Evolutionary conservation across 2,888 invertebrate species (phyloP).

Genomic region (Rhagium mordax): DNA sequence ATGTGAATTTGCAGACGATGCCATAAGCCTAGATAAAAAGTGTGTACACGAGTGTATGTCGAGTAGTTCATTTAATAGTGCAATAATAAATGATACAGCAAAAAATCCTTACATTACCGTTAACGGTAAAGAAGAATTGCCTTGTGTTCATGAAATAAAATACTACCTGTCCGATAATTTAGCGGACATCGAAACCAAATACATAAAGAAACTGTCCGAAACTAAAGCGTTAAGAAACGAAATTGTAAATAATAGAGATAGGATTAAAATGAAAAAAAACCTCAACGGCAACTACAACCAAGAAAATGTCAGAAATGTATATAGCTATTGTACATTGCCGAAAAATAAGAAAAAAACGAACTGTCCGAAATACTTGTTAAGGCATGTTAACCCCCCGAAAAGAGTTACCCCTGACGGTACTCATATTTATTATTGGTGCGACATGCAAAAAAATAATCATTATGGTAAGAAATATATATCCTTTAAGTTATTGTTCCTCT

Average conservation of each 20-base stretch:
- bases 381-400: slow-evolving; percentile 76
- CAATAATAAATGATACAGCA: slow-evolving; percentile 50
- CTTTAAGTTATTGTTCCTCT: not conserved
- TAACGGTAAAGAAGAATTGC: slow-evolving; percentile 82
- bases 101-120: slow-evolving; percentile 75
- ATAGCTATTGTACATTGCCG: slow-evolving; percentile 74
- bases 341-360: slow-evolving; percentile 63
- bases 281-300: slow-evolving; percentile 67
- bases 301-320: slow-evolving; percentile 63
- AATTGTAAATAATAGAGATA: slow-evolving; percentile 34
- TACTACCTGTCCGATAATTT: slow-evolving; percentile 49
- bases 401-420: slow-evolving; percentile 88
- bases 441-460: slow-evolving; percentile 76
- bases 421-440: slow-evolving; percentile 90
- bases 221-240: slow-evolving; percentile 15
- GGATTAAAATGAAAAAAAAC: slow-evolving; percentile 52
- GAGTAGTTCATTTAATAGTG: slow-evolving; percentile 52
- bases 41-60: slow-evolving; percentile 61
- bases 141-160: slow-evolving; percentile 71
- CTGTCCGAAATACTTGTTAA: slow-evolving; percentile 56
- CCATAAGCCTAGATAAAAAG: slow-evolving; percentile 67
- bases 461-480: slow-evolving; percentile 70
- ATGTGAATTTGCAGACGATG: slow-evolving; percentile 69
- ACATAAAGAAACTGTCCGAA: slow-evolving; percentile 19
- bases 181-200: not conserved